A percentile compares a stretch with the other conserved stretches of the same genome.
Conservation (phyloP, 2,113 vertebrate species). For the Pogona vitticeps region DNA sequence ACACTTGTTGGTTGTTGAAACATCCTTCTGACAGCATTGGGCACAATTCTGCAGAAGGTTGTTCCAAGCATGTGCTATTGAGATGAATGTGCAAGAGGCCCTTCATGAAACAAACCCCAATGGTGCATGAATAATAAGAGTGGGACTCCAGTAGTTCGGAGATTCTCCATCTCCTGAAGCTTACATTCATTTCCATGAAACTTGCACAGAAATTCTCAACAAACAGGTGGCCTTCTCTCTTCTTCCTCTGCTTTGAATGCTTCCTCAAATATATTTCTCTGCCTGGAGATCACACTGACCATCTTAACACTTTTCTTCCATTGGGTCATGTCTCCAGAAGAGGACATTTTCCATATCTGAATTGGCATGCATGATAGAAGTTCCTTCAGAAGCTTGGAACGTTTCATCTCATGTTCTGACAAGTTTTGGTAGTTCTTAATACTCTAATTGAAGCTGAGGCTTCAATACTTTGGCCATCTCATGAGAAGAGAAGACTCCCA, state of each 20-base stretch:
- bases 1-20: slow-evolving; percentile 58
- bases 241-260: slow-evolving; percentile 67
- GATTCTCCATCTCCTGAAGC: too few species aligned
- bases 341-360: slow-evolving; percentile 38
- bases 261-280: slow-evolving; percentile 30
- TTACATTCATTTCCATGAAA: background rate
- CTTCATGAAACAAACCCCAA: background rate
- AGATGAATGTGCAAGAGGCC: background rate
- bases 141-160: too few species aligned
- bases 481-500: too few species aligned
- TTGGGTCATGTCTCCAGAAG: slow-evolving; percentile 45
- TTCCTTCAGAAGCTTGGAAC: background rate
- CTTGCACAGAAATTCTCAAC: background rate
- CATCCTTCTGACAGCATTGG: slow-evolving; percentile 41
- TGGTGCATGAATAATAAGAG: background rate
- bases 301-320: slow-evolving; percentile 52
- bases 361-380: background rate
- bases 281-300: too few species aligned
- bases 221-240: background rate
- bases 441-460: too few species aligned
- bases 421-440: background rate
- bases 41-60: background rate
- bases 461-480: too few species aligned
- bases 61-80: too few species aligned
- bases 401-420: background rate